Percentiles rank a stretch among this genome's conserved stretches.
phyloP scores from a whole-genome alignment of 2,888 invertebrate species.

The Trichopria drosophilae region DNA sequence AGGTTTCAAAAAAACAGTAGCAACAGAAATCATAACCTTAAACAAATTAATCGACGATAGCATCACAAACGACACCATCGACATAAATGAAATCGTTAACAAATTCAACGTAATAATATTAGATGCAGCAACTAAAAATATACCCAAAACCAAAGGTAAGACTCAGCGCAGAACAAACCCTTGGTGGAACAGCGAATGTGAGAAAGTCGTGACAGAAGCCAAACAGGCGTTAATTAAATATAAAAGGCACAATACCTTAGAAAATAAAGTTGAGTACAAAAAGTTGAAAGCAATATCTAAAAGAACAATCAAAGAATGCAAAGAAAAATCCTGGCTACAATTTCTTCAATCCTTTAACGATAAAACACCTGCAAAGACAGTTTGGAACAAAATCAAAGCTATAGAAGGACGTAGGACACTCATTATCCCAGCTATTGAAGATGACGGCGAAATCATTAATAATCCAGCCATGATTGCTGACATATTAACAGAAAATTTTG shows the following conservation, averaged over 20 bases:
- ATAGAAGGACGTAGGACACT: slow-evolving; percentile 13
- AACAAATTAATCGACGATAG: neutral
- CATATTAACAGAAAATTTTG: slow-evolving; percentile 4
- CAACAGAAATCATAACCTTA: slow-evolving; percentile 4
- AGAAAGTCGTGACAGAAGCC: slow-evolving; percentile 13
- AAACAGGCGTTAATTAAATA: slow-evolving; percentile 30
- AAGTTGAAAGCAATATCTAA: slow-evolving; percentile 23
- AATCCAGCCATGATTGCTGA: slow-evolving; percentile 14
- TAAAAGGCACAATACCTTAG: slow-evolving; percentile 22
- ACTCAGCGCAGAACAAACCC: slow-evolving; percentile 3
- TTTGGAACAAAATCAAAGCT: slow-evolving; percentile 27
- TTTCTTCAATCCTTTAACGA: slow-evolving; percentile 17
- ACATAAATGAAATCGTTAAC: slow-evolving; percentile 19
- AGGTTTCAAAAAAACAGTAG: slow-evolving; percentile 12
- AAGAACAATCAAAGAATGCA: slow-evolving; percentile 25
- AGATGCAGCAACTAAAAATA: slow-evolving; percentile 19
- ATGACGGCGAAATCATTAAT: neutral
- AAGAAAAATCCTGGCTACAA: slow-evolving; percentile 20
- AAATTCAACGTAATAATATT: slow-evolving; percentile 21
- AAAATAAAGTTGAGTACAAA: slow-evolving; percentile 28
- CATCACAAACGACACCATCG: neutral
- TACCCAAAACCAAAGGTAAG: slow-evolving; percentile 20
- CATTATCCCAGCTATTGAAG: neutral
- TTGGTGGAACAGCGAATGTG: slow-evolving; percentile 35
- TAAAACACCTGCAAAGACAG: neutral